Conservation (phyloP, 1,140 invertebrate species). For the Drosophila murphyi region DNA sequence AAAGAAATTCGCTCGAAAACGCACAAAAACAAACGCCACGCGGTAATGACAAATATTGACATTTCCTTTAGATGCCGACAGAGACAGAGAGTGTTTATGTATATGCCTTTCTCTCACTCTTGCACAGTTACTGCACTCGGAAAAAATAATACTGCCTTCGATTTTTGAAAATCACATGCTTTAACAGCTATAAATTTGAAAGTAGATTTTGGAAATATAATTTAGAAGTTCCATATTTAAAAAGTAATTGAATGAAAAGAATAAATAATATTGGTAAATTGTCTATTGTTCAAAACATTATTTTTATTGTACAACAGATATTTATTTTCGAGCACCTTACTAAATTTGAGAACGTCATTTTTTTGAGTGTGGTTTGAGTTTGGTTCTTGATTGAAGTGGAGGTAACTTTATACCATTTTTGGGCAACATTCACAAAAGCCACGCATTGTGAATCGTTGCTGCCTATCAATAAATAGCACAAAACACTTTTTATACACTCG, state of each 20-base stretch:
- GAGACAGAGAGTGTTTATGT: not conserved
- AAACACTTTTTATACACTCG: conserved; percentile 5
- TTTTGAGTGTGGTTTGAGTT: not conserved
- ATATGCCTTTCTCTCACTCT: too few species aligned
- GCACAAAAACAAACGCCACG: conserved; percentile 53
- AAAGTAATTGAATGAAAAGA: too few species aligned
- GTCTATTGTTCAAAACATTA: too few species aligned
- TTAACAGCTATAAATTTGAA: too few species aligned
- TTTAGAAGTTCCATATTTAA: too few species aligned
- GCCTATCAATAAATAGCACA: conserved; percentile 36
- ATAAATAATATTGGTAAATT: too few species aligned
- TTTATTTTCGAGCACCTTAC: too few species aligned
- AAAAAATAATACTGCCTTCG: not conserved
- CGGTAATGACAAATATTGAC: conserved; percentile 77
- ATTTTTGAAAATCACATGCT: too few species aligned
- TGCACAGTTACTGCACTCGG: not conserved
- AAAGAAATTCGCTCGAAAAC: conserved; percentile 67
- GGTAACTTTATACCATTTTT: conserved; percentile 49
- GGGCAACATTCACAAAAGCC: conserved; percentile 37
- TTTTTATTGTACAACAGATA: too few species aligned
- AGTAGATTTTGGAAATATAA: too few species aligned
- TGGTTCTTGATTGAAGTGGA: not conserved
- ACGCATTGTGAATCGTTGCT: conserved; percentile 25
- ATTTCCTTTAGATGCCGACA: conserved; percentile 47
- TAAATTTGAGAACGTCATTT: not conserved